phyloP scores from a whole-genome alignment of 2,797 vertebrate genomes.

The Scarus forsteni region DNA sequence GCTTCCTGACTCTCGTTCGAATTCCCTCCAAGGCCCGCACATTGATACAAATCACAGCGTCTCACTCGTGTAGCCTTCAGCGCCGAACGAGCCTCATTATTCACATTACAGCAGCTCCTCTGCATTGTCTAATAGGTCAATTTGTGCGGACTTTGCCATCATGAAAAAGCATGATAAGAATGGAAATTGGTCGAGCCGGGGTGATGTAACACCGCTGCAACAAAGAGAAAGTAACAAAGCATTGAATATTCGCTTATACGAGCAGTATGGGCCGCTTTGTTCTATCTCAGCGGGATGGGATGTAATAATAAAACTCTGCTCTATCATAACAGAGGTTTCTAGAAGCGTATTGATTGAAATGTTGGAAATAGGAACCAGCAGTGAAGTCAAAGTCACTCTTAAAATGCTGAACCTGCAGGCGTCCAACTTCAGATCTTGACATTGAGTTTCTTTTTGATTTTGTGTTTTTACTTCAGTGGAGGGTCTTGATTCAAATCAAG shows the following conservation, averaged over 20 bases:
- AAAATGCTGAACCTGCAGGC: background rate
- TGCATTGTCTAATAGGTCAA: conserved; percentile 34
- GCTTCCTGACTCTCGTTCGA: conserved; percentile 3
- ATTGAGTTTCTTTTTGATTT: no score
- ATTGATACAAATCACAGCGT: conserved; percentile 11
- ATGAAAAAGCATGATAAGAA: conserved; percentile 45
- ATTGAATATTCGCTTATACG: conserved; percentile 28
- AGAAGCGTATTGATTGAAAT: conserved; percentile 20
- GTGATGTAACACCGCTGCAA: conserved; percentile 73
- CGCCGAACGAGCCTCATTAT: conserved; percentile 7
- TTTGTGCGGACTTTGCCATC: conserved; percentile 45
- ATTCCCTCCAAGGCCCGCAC: conserved; percentile 12
- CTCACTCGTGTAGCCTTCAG: background rate
- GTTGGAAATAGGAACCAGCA: conserved; percentile 9
- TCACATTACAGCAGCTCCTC: conserved; percentile 22
- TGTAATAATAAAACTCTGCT: conserved; percentile 19
- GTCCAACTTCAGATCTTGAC: background rate
- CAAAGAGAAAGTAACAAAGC: conserved; percentile 56
- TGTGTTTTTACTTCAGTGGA: no score
- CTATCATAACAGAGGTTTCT: conserved; percentile 4
- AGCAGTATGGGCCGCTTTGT: conserved; percentile 25
- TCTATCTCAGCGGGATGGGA: conserved; percentile 18
- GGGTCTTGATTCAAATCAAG: no score
- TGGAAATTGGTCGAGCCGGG: conserved; percentile 32
- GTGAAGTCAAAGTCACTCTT: background rate